Evolutionary conservation across 2,113 vertebrate genomes (phyloP), one percentile per base, ranked within the genome.

Genomic region (Onychostoma macrolepis): DNA sequence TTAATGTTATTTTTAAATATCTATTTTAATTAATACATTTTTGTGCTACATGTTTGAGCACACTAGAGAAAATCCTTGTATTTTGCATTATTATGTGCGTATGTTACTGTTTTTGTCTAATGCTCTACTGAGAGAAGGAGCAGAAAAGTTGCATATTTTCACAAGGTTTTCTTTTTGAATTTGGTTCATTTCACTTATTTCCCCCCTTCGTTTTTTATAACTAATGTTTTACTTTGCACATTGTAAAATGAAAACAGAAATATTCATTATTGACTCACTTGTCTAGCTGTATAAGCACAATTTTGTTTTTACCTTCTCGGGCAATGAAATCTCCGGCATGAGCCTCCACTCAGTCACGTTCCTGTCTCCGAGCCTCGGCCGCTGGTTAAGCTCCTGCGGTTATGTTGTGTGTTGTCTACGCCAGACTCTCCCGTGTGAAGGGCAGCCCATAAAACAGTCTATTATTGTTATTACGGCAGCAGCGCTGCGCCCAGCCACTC

Each of bases 401-500:
- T 87, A 81, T 89, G 88, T 82, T 87, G 82, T 85, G 86, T 87
- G 69, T 89, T 80, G 82, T 89, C 56, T 85, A 50, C 13, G 88
- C 84, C 33, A 76, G 75, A 56, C 43, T 82, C 76, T 77, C 65
- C 88, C 88, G 88, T 90, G 85, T 89, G 90, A 91, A 90, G 87
- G 91, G 91, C 86, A 71, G 93, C 92, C 92, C 87, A 94, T 92
- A 92, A 94, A 93, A 91, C 88, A 88, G 86, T 92, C 92, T 92
- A 93, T 95, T 95, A 94, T 92, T 92, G 90, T 93, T 94, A 94
- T 95, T 95, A 93, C 90, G 90, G 87, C 89, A 86, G 45, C 87
- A 90, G 91, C 89, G 26, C 88, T 24, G 78, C 81, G 90, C 94
- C 92, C 91, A 91, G 90, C 87, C 87, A 90, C 89, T 75, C 85